A percentile compares a stretch with the other conserved stretches of the same genome.
Conservation (phyloP, 2,113 vertebrate species). For the Cyprinus carpio region DNA sequence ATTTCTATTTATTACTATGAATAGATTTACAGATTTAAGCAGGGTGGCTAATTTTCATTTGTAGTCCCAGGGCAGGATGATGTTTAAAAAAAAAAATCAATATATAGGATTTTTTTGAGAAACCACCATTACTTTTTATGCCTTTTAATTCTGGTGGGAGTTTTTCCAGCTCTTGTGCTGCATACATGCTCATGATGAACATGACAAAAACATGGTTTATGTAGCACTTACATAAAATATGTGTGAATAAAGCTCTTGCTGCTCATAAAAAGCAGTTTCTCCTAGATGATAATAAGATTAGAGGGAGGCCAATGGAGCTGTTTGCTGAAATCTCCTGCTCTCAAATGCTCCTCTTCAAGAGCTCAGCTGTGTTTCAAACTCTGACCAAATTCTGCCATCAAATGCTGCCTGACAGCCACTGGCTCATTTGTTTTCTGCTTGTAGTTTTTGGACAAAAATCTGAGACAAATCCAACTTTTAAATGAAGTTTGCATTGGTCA, state of each 20-base stretch:
- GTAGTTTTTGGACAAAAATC: neutral
- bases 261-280: neutral
- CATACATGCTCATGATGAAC: neutral
- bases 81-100: no score
- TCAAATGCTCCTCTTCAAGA: neutral
- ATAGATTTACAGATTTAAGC: no score
- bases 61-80: no score
- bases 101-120: no score
- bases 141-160: no score
- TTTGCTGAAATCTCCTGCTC: neutral
- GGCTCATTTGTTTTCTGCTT: neutral
- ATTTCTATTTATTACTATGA: no score
- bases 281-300: neutral
- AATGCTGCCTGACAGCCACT: neutral
- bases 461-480: neutral
- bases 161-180: no score
- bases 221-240: neutral
- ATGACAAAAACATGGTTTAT: neutral
- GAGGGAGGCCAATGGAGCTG: neutral
- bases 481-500: neutral
- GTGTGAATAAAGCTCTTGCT: neutral
- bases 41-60: no score
- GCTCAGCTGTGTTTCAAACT: neutral
- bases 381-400: neutral
- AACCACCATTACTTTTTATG: no score